These are phyloP conservation scores for Alethe diademata DNA, from an alignment of 2,113 vertebrate species.

Conservation along the genomic window DNA sequence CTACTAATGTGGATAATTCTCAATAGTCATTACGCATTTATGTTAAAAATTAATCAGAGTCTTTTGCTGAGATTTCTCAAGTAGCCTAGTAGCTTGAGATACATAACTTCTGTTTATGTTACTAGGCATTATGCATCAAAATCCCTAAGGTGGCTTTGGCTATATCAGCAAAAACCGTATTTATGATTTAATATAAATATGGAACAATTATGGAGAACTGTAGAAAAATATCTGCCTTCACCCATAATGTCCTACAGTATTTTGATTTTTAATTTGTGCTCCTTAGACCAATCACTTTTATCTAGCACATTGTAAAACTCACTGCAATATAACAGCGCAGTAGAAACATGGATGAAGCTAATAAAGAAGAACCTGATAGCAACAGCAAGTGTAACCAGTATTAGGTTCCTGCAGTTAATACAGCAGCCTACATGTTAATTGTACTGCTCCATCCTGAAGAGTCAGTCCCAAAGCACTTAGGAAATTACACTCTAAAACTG, in stretches of 20 bases:
- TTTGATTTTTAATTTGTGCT: conserved; percentile 18
- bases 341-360: not conserved
- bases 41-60: conserved; percentile 29
- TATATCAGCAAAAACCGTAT: conserved; percentile 10
- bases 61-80: conserved; percentile 44
- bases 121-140: not conserved
- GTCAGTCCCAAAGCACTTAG: conserved; percentile 64
- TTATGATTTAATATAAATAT: conserved; percentile 43
- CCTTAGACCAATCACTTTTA: not conserved
- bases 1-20: not conserved
- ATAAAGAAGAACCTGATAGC: conserved; percentile 24
- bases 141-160: conserved; percentile 10
- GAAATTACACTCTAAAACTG: conserved; percentile 56
- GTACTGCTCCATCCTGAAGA: conserved; percentile 10
- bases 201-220: not conserved
- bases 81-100: conserved; percentile 32
- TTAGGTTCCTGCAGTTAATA: conserved; percentile 44
- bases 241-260: not conserved
- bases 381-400: conserved; percentile 13
- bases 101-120: conserved; percentile 43
- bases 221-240: not conserved
- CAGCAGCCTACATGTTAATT: conserved; percentile 32
- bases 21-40: not conserved
- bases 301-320: not conserved
- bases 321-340: not conserved